A percentile compares a stretch with the other conserved stretches of the same genome.
phyloP scores from a whole-genome alignment of 2,113 vertebrate genomes.

The Crotophaga sulcirostris region DNA sequence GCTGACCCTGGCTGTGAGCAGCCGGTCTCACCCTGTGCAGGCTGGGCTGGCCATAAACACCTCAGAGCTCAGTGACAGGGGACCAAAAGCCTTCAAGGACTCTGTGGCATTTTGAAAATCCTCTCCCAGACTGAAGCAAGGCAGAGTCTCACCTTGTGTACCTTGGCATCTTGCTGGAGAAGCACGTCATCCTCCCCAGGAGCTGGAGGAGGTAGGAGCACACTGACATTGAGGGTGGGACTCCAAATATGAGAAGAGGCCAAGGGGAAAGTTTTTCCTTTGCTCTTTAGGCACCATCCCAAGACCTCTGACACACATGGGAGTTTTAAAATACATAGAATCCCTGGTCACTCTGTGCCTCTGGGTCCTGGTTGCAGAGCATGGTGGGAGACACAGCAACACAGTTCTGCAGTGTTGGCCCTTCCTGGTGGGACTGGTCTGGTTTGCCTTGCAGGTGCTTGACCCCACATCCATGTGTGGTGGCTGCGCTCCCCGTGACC shows the following conservation, averaged over 20 bases:
- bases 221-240: neutral
- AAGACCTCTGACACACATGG: neutral
- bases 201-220: neutral
- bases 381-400: fast-evolving
- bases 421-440: neutral
- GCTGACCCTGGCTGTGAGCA: neutral
- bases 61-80: neutral
- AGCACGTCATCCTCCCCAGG: neutral
- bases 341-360: fast-evolving
- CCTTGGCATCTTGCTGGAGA: neutral
- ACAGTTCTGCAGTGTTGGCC: fast-evolving
- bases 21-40: fast-evolving
- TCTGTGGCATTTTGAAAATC: neutral
- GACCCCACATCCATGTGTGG: fast-evolving
- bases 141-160: fast-evolving
- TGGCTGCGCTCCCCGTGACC: neutral
- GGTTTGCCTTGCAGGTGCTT: neutral
- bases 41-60: neutral
- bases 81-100: neutral
- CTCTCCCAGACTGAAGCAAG: neutral
- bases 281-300: neutral
- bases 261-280: neutral
- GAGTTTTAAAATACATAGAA: neutral
- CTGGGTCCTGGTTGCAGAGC: neutral
- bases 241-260: neutral